Evolutionary conservation across 2,888 invertebrate genomes (phyloP), one percentile per base, ranked within the genome.

Genomic region (Leptarthrus brevirostris): DNA sequence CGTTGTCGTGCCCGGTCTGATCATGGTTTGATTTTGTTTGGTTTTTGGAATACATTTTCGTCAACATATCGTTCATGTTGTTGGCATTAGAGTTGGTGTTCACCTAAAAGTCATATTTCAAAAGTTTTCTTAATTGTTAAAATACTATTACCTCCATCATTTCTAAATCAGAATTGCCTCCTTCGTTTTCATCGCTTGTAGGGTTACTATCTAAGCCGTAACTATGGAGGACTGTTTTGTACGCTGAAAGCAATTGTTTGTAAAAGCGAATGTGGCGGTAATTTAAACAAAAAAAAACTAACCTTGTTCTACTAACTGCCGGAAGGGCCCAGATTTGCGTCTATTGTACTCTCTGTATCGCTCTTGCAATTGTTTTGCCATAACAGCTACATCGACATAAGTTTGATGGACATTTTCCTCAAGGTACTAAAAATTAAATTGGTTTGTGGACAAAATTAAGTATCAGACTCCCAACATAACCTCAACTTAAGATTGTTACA

Each of bases 361-460:
- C 79, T 88, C 89, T 86, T 93, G 92, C 70, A 95, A 87, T 79
- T 90, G 89, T 82, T 92, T 92, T 79, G 94, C 92, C 93, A 95
- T 94, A 81, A 91, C 90, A 81, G 91, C 90, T 74, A 94, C 91
- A 87, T 95, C 93, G 77, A 95, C 89, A 82, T 91, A 93, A 5
- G 91, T 91, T 84, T 92, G 91, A 80, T 93, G 91, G 76, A 91
- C 91, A 86, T 94, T 93, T 79, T 91, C 91, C 77, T 92, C 92
- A 80, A 95, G 87, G 83, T 94, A 94, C 89, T 93, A 86, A 85
- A 71, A 74, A 78, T 72, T 64, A 53, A 47, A 30, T n/a, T n/a
- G n/a, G n/a, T n/a, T n/a, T n/a, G 44, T 58, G n/a, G 14, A 47
- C 47, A 47, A n/a, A n/a, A 44, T 14, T 10, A 14, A 47, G 6